phyloP scores from a whole-genome alignment of 2,797 vertebrate species.

The Poeciliopsis turneri region DNA sequence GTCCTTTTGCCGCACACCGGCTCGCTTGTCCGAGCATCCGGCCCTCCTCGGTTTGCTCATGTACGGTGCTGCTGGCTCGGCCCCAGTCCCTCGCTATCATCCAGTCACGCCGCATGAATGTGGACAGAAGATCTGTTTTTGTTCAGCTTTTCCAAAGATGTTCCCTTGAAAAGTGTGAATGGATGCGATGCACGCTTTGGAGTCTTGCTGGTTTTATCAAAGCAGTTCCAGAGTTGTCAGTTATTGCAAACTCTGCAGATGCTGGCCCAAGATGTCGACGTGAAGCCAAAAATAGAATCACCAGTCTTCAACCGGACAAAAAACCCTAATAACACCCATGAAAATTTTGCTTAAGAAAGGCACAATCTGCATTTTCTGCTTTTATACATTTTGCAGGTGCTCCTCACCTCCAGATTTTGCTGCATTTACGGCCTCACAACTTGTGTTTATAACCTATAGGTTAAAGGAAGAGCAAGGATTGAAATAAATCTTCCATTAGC shows the following conservation, averaged over 20 bases:
- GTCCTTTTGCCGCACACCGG: constrained; percentile 38
- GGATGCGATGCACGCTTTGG: constrained; percentile 1
- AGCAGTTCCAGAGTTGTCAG: constrained; percentile 1
- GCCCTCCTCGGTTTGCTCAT: constrained; percentile 35
- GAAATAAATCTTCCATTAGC: neutral
- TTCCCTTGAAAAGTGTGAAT: neutral
- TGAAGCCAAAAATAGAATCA: neutral
- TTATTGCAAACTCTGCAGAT: constrained; percentile 28
- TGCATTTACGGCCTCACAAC: neutral
- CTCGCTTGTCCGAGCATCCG: constrained; percentile 44
- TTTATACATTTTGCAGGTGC: neutral
- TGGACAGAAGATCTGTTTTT: constrained; percentile 16
- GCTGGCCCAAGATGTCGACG: constrained; percentile 25
- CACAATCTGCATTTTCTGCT: neutral
- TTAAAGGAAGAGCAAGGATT: neutral
- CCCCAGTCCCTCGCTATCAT: constrained; percentile 18
- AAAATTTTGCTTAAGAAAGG: neutral
- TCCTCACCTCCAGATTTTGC: neutral
- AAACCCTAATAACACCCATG: neutral
- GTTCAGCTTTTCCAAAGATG: constrained; percentile 18
- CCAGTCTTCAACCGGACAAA: neutral
- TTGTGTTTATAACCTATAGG: neutral
- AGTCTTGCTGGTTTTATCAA: neutral
- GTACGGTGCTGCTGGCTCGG: constrained; percentile 27
- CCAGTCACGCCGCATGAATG: constrained; percentile 32